Conservation (phyloP, 1,140 invertebrate species). For the Drosophila nebulosa region DNA sequence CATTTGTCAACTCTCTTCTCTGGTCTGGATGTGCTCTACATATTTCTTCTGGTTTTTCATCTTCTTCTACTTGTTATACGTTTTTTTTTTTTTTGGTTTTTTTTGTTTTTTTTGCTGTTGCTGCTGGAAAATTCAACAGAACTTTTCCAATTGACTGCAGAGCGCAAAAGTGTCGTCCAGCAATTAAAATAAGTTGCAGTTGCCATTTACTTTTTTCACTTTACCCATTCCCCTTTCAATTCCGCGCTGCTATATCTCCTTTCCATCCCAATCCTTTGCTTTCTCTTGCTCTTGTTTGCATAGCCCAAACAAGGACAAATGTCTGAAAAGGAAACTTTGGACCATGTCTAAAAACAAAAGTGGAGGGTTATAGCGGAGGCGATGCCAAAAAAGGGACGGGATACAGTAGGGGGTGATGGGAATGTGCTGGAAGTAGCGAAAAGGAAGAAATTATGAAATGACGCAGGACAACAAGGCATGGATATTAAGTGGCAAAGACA, state of each 20-base stretch:
- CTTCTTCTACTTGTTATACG: slow-evolving; percentile 14
- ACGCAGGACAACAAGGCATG: slow-evolving; percentile 33
- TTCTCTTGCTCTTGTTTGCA: slow-evolving; percentile 44
- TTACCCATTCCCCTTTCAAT: not conserved
- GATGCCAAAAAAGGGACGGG: not conserved
- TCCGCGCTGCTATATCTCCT: not conserved
- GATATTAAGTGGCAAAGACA: slow-evolving; percentile 52
- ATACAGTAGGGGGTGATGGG: not conserved
- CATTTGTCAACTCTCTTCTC: not conserved
- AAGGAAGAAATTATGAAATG: slow-evolving; percentile 52
- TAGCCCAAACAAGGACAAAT: slow-evolving; percentile 38
- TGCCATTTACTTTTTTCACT: slow-evolving; percentile 52
- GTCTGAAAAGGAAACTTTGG: slow-evolving; percentile 38
- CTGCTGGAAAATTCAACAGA: slow-evolving; percentile 50
- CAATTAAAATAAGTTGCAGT: slow-evolving; percentile 73
- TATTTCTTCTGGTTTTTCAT: not conserved
- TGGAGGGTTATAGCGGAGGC: not conserved
- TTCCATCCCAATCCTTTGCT: not conserved
- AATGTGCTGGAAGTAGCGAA: not conserved
- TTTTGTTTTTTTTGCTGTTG: too few species aligned
- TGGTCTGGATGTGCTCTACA: slow-evolving; percentile 27
- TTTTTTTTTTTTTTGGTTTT: slow-evolving; percentile 45
- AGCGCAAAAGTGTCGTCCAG: slow-evolving; percentile 69
- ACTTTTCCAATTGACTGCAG: slow-evolving; percentile 72
- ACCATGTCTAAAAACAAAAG: slow-evolving; percentile 3